phyloP scores from a whole-genome alignment of 2,797 vertebrate species.

The Columba guinea region DNA sequence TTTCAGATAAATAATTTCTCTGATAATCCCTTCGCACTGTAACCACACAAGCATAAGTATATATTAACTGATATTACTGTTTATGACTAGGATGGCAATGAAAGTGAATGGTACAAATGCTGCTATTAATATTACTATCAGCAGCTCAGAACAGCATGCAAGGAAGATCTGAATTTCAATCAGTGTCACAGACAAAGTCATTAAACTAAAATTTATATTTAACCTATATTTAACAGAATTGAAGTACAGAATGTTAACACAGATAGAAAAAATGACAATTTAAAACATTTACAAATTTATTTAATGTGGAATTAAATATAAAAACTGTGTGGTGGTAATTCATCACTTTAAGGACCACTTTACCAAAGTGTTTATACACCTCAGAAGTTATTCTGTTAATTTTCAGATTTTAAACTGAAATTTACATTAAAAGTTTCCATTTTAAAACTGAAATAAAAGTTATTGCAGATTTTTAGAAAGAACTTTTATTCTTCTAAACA shows the following conservation, averaged over 20 bases:
- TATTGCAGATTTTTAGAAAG: not conserved
- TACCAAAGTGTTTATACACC: not conserved
- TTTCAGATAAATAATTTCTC: not conserved
- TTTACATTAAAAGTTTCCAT: not conserved
- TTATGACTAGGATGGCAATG: constrained; percentile 36
- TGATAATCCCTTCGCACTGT: not conserved
- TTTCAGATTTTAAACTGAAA: not conserved
- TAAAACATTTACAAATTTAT: not conserved
- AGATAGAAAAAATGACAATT: not conserved
- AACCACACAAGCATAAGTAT: not conserved
- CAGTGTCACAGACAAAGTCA: constrained; percentile 44
- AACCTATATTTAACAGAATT: constrained; percentile 15
- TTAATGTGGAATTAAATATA: not conserved
- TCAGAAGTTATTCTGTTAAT: not conserved
- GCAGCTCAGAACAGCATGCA: constrained; percentile 26
- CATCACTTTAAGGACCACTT: not conserved
- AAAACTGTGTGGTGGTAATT: not conserved
- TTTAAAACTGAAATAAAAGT: not conserved
- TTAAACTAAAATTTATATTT: constrained; percentile 56
- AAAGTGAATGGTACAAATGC: constrained; percentile 7
- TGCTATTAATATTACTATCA: constrained; percentile 43
- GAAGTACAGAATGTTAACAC: not conserved
- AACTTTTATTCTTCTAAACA: not conserved
- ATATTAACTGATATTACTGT: constrained; percentile 45
- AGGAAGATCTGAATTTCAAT: constrained; percentile 47